These are phyloP conservation scores for Aptenodytes forsteri DNA, from an alignment of 2,113 vertebrate genomes.

Conservation along the genomic window DNA sequence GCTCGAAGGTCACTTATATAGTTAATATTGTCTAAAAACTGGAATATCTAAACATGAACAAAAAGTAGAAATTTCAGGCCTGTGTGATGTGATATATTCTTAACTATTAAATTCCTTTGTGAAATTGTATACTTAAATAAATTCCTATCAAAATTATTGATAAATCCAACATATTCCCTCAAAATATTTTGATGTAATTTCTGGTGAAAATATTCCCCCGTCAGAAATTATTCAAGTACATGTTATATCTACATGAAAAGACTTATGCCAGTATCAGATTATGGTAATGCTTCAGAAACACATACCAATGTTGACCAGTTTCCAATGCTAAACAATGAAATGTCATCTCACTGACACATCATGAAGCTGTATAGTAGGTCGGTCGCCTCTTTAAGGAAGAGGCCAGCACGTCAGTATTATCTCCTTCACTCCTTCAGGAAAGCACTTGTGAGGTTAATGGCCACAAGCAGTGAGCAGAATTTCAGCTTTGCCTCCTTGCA, in stretches of 20 bases:
- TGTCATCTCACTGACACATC: fast-evolving
- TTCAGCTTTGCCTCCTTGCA: background rate
- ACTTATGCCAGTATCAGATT: background rate
- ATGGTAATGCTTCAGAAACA: background rate
- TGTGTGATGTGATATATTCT: background rate
- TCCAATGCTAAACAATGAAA: background rate
- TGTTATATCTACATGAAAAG: background rate
- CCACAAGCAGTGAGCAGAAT: background rate
- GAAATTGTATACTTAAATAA: background rate
- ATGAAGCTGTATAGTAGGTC: background rate
- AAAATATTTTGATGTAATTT: background rate
- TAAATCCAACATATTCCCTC: background rate
- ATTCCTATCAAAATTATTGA: background rate
- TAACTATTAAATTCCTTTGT: background rate
- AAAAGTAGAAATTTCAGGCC: background rate
- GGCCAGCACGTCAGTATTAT: background rate
- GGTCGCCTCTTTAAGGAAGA: background rate
- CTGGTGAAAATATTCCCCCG: background rate
- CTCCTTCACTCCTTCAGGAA: background rate
- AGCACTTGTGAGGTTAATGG: background rate
- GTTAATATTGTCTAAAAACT: background rate
- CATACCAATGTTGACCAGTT: fast-evolving
- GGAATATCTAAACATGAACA: background rate
- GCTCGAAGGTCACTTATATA: background rate
- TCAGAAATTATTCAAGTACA: background rate